phyloP scores from a whole-genome alignment of 2,888 invertebrate genomes.

The Dusona sp. region DNA sequence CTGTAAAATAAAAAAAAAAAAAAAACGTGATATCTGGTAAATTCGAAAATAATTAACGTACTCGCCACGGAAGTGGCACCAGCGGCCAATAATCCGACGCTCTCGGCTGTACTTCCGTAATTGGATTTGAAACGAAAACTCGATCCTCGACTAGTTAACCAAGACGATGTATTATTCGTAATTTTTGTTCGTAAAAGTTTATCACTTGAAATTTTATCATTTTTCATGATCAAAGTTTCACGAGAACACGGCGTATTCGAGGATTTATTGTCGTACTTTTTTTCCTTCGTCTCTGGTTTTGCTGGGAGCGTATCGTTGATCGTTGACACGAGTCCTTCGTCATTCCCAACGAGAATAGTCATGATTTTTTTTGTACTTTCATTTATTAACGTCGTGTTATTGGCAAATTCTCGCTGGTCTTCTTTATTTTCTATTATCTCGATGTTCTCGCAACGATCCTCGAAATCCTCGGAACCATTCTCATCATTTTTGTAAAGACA shows the following conservation, averaged over 20 bases:
- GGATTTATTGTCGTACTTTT: not conserved
- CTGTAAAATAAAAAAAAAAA: not conserved
- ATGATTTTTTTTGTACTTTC: slow-evolving; percentile 33
- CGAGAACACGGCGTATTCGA: not conserved
- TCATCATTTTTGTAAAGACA: slow-evolving; percentile 73
- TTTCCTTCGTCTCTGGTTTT: slow-evolving; percentile 6
- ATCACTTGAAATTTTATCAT: slow-evolving; percentile 19
- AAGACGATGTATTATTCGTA: slow-evolving; percentile 39
- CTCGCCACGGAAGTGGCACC: slow-evolving; percentile 54
- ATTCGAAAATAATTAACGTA: slow-evolving; percentile 52
- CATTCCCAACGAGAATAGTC: slow-evolving; percentile 69
- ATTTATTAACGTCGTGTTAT: not conserved
- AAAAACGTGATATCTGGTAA: slow-evolving; percentile 18
- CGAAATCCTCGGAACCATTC: not conserved
- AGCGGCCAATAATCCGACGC: slow-evolving; percentile 48
- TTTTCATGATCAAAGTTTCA: not conserved
- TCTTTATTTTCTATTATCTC: not conserved
- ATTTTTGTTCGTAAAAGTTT: slow-evolving; percentile 32
- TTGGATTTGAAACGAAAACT: slow-evolving; percentile 59
- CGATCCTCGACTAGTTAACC: slow-evolving; percentile 52
- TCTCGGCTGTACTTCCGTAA: slow-evolving; percentile 43
- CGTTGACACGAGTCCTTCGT: slow-evolving; percentile 16
- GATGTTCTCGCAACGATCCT: slow-evolving; percentile 2
- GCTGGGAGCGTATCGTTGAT: not conserved
- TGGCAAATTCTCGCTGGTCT: not conserved